Evolutionary conservation across 2,797 vertebrate species (phyloP).

Genomic region (Uromys caudimaculatus): DNA sequence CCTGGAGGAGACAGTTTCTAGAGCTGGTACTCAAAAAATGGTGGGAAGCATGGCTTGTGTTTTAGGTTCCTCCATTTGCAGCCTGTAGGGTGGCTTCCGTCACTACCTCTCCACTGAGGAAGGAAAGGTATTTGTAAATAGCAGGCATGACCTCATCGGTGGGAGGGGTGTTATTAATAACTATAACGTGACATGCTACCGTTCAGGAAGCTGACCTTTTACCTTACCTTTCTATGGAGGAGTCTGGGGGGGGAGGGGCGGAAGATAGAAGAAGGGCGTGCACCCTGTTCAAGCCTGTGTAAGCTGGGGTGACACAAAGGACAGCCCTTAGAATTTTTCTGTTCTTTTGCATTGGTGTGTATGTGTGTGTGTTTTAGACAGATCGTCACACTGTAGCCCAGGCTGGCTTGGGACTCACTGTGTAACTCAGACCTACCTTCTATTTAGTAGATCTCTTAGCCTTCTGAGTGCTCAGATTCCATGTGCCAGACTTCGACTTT

Average conservation of each 20-base stretch:
- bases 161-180: constrained; percentile 10
- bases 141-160: constrained; percentile 46
- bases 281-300: background rate
- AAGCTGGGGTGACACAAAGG: too few species aligned
- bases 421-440: background rate
- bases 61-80: constrained; percentile 35
- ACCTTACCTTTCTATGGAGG: background rate
- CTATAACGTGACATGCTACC: background rate
- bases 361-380: too few species aligned
- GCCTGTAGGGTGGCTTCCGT: background rate
- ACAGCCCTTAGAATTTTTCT: background rate
- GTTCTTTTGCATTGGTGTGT: background rate
- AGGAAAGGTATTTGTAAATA: constrained; percentile 53
- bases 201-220: constrained; percentile 57
- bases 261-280: too few species aligned
- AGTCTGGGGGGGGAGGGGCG: background rate
- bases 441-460: background rate
- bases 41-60: background rate
- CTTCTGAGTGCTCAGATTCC: background rate
- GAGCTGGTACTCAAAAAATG: background rate
- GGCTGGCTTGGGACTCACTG: background rate
- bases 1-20: background rate
- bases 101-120: background rate
- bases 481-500: background rate
- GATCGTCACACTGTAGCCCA: background rate